Evolutionary conservation across 2,888 invertebrate species (phyloP).

Genomic region (Dicranocentrus wangi): DNA sequence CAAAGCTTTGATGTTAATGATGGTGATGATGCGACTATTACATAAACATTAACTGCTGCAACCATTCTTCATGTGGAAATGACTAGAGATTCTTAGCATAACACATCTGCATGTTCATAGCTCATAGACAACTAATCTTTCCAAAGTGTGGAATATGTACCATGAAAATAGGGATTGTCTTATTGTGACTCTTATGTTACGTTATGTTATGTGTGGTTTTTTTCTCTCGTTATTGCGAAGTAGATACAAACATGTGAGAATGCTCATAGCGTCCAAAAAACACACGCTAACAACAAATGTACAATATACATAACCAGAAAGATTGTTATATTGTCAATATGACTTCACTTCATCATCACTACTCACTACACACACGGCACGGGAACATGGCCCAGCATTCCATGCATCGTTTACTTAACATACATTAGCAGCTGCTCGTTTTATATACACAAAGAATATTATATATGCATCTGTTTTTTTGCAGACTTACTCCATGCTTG

Average conservation of each 20-base stretch:
- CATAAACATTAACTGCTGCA: conserved; percentile 5
- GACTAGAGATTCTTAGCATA: background rate
- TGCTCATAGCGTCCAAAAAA: too few relatives aligned
- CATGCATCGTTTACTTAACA: background rate
- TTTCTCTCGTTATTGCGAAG: too few relatives aligned
- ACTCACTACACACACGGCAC: background rate
- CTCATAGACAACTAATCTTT: conserved; percentile 13
- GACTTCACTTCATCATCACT: conserved; percentile 5
- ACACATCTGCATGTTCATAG: conserved; percentile 6
- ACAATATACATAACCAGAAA: background rate
- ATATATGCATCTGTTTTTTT: background rate
- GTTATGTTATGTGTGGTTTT: too few relatives aligned
- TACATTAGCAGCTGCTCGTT: background rate
- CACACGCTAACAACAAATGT: background rate
- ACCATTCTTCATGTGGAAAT: conserved; percentile 19
- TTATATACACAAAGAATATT: background rate
- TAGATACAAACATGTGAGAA: background rate
- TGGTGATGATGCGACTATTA: conserved; percentile 6
- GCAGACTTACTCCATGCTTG: background rate
- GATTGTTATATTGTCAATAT: background rate
- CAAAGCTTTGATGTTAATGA: conserved; percentile 15
- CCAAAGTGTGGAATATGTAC: conserved; percentile 14
- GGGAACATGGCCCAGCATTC: background rate
- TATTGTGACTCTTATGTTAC: too few relatives aligned
- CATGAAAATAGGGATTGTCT: too few relatives aligned